Base-by-base conservation (phyloP, 2,113 vertebrate species). In the Ranitomeya imitator region DNA sequence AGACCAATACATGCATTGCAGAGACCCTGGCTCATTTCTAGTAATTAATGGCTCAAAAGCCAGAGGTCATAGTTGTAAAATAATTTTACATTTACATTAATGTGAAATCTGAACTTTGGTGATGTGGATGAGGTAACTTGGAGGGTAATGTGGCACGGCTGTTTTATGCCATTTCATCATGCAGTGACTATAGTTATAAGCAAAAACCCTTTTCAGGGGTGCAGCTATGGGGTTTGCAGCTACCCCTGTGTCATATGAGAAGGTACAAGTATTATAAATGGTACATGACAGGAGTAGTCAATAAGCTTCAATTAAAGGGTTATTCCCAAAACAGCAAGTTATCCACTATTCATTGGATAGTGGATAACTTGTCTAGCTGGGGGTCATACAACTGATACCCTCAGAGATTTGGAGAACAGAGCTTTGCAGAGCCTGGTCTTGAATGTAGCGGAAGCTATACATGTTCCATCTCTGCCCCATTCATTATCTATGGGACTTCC, bases 101-200 rank as follows among this genome's bases (percentile, higher is more conserved):
- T 65, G 80, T 31, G 59, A 84, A 51, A 26, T 55, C 14, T 88
- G 80, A 88, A 83, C 87, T 78, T 65, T 83, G 67, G 71, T 15
- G 59, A 71, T 55, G 19, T 13, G 15, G 19, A 65, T 18, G 88
- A 76, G 89, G 37, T 85, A 90, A 74, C 80, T 61, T 60, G 73
- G 81, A 87, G 52, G 88, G 90, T 71, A 71, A 89, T 90, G 89
- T 90, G 83, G 90, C 85, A 61, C 4, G 87, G 89, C 90, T 91
- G 91, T 31, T 83, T 5, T 15, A 45, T 61, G 57, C 79, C 26
- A 81, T 31, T 80, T 31, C 16, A 26, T 23, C 54, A 45, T 45
- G 51, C 45, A 21, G 74, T 3, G 7, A n/a, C 21, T 10, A 65
- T 8, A 51, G 9, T 19, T 74, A 14, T 45, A 7, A 73, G 26